Base-by-base conservation (phyloP, 2,113 vertebrate genomes). In the cat (Felis catus) region DNA sequence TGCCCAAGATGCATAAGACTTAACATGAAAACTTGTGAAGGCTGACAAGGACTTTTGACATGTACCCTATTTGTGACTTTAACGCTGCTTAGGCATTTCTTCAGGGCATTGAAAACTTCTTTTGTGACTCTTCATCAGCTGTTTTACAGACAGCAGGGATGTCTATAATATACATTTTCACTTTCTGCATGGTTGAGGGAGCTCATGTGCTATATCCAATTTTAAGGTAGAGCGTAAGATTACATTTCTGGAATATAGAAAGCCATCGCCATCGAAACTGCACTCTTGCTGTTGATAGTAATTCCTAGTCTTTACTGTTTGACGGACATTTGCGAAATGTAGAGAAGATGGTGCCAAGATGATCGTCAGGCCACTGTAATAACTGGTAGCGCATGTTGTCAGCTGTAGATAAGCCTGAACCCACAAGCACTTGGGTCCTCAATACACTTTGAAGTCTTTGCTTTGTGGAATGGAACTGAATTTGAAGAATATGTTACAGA, bases 141-240 rank as follows among this genome's bases (percentile, higher is more conserved):
- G 95, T 96, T 98, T 97, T 68, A 45, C 78, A 98, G 97, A 98
- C 86, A 98, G 98, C 90, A 83, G 85, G 61, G 68, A 98, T 97
- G 81, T 97, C 97, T 92, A 78, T 97, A 97, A 98, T 93, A 98
- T 19, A 98, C 94, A 95, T 98, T 98, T 98, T 97, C 90, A 94
- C 98, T 98, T 98, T 98, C 98, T 97, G 97, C 98, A 97, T 94
- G 98, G 96, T 98, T 99, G 98, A 98, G 93, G 83, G 97, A 97
- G 97, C 98, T 98, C 98, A 97, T 98, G 97, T 94, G 95, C 98
- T 97, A 95, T 88, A 98, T 98, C 96, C 97, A 98, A 98, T 98
- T 98, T 99, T 98, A 98, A 97, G 95, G 92, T 51, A 98, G 91
- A 98, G 95, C 81, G 73, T 91, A 91, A 98, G 97, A 98, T 98